Base-by-base conservation (phyloP, 1,140 invertebrate species). In the Heliconius nattereri region DNA sequence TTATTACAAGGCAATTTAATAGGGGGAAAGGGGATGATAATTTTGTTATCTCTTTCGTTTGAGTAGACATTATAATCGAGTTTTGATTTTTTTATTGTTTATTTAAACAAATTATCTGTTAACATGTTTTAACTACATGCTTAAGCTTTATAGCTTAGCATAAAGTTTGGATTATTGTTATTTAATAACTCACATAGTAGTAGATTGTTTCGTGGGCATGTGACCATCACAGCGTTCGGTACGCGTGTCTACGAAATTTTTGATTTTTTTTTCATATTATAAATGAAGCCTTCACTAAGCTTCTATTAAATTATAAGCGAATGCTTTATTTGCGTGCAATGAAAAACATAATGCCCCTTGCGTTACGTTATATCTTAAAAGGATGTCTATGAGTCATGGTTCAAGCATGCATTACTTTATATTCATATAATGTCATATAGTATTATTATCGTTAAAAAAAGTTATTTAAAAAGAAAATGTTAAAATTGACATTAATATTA, bases 401-500 rank as follows among this genome's bases (percentile, higher is more conserved):
- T 49, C 60, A 66, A 40, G 32, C 60, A 37, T 49, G 26, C 8
- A 57, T n/a, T 57, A 23, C 23, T 66, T 66, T 66, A 26, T 66
- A 23, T 66, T 16, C 11, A 3, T 60, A 11, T 23, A 60, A 66
- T 66, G 23, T 29, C 60, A 66, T 16, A 26, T 57, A 9, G 9
- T 23, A 60, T 66, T 13, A 26, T 66, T 66, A 26, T 16, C 5
- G 26, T 66, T 6, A 66, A 66, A 66, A 3, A 66, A 29, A 60
- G 57, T n/a, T n/a, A n/a, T n/a, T n/a, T n/a, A n/a, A n/a, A n/a
- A n/a, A n/a, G n/a, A n/a, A n/a, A n/a, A n/a, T n/a, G 13, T 45
- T 45, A 45, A 5, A 45, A 45, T 1, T 45, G 40, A 66, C 9
- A 3, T 66, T 8, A 16, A 66, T 66, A 29, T 96, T 96, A 83